These are phyloP conservation scores for Chaetophractus vellerosus DNA, from an alignment of 2,797 vertebrate genomes.

Conservation along the genomic window DNA sequence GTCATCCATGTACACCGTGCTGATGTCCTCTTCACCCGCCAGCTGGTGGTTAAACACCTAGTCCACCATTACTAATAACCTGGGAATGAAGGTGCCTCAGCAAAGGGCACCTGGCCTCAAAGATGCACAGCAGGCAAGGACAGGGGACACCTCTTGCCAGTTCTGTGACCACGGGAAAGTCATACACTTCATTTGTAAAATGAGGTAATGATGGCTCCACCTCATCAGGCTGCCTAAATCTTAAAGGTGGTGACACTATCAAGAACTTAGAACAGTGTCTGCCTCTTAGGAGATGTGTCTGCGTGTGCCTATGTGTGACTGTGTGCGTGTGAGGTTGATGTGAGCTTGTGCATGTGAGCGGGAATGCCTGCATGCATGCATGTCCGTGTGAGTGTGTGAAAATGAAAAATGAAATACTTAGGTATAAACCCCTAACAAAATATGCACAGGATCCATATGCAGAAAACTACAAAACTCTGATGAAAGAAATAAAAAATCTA, in stretches of 20 bases:
- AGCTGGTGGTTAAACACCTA: no score
- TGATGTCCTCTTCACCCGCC: no score
- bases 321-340: no score
- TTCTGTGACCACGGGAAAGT: neutral
- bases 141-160: neutral
- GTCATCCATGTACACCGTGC: no score
- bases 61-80: neutral
- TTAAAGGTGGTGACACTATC: no score
- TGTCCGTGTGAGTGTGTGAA: neutral
- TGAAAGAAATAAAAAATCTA: neutral
- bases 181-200: no score
- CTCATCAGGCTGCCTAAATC: neutral
- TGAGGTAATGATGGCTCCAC: no score
- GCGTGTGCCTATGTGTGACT: no score
- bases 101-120: no score
- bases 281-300: neutral
- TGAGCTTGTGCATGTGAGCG: no score
- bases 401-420: neutral
- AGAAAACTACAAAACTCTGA: neutral
- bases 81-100: neutral
- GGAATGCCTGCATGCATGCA: neutral
- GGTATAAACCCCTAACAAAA: neutral
- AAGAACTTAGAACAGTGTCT: neutral
- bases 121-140: accelerated
- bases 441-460: neutral